Evolutionary conservation across 2,888 invertebrate species (phyloP).

Genomic region (Chaetogeoica ovagalla): DNA sequence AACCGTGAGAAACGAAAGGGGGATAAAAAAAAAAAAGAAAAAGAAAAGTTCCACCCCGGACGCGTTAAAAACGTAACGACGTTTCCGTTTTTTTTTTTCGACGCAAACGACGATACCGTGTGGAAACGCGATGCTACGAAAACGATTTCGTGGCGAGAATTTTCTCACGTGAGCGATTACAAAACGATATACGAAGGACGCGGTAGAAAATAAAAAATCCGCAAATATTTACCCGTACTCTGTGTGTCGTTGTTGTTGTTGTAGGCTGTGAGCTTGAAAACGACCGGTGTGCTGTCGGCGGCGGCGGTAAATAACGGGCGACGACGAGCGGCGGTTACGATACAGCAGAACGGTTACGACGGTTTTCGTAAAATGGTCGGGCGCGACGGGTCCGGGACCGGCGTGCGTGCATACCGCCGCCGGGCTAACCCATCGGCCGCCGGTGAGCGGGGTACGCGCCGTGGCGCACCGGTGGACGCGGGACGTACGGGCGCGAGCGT

Average conservation of each 20-base stretch:
- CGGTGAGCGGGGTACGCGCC: background rate
- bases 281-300: too few relatives aligned
- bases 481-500: background rate
- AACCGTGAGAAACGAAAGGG: background rate
- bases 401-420: conserved; percentile 56
- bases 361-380: conserved; percentile 54
- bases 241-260: too few relatives aligned
- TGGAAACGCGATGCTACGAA: too few relatives aligned
- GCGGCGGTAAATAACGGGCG: too few relatives aligned
- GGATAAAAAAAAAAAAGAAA: too few relatives aligned
- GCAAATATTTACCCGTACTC: conserved; percentile 19
- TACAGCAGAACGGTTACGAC: conserved; percentile 42
- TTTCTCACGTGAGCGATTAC: too few relatives aligned
- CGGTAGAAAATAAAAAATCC: background rate
- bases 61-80: background rate
- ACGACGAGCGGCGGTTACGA: background rate
- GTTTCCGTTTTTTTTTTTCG: too few relatives aligned
- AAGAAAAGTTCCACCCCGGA: too few relatives aligned
- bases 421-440: conserved; percentile 55
- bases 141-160: too few relatives aligned
- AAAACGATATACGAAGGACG: too few relatives aligned
- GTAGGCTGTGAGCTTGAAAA: too few relatives aligned
- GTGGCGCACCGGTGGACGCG: background rate
- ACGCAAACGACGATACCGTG: too few relatives aligned
- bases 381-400: conserved; percentile 16